Base-by-base conservation (phyloP, 1,140 invertebrate genomes). In the Conopomorpha cramerella region DNA sequence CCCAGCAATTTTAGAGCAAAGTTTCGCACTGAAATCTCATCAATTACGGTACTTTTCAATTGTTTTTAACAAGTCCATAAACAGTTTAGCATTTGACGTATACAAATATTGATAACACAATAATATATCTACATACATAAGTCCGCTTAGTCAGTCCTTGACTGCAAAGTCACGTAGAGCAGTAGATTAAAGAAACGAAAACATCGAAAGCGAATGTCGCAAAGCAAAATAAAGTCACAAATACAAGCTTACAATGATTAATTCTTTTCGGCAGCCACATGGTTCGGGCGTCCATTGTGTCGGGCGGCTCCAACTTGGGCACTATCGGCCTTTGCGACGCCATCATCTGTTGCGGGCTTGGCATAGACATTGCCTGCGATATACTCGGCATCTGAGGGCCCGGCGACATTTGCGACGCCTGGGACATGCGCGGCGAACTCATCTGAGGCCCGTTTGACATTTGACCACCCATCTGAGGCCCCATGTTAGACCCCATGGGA, bases 171-270 rank as follows among this genome's bases (percentile, higher is more conserved):
- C n/a, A n/a, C n/a, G n/a, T n/a, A n/a, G n/a, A n/a, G n/a, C n/a
- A n/a, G n/a, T n/a, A n/a, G n/a, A n/a, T n/a, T n/a, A n/a, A n/a
- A n/a, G n/a, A n/a, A n/a, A n/a, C n/a, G n/a, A n/a, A n/a, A n/a
- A n/a, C n/a, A n/a, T n/a, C n/a, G n/a, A n/a, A n/a, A n/a, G n/a
- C n/a, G n/a, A n/a, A n/a, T n/a, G n/a, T n/a, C n/a, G n/a, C 35
- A 58, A 58, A 49, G 68, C 68, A 73, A 73, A 76, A 77, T 59
- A 72, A 71, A 77, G 30, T 49, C 53, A 43, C 51, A 64, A 71
- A 48, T 55, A 45, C 60, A 79, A 73, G 74, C 83, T 85, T 85
- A 85, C 84, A 73, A 81, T 84, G 82, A 48, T 79, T 72, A 70
- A 83, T 81, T 68, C 78, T 61, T 53, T 82, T 79, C 37, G 81